Conservation (phyloP, 2,888 invertebrate genomes). For the Muscina levida region DNA sequence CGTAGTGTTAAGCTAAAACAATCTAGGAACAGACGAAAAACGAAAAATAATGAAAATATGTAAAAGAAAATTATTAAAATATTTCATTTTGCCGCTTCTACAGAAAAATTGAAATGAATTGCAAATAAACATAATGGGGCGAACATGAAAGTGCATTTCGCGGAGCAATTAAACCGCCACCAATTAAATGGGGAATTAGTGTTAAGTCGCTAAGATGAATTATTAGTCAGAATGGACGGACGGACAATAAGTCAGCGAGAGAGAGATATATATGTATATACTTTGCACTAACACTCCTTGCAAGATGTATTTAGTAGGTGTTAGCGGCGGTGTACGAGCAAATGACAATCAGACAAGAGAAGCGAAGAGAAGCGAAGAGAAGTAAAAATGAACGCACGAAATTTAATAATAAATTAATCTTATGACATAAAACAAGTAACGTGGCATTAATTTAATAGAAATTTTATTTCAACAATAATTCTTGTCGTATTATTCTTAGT, state of each 20-base stretch:
- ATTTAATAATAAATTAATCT: slow-evolving; percentile 64
- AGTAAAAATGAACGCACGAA: slow-evolving; percentile 50
- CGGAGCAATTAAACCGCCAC: slow-evolving; percentile 61
- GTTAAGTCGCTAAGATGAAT: slow-evolving; percentile 56
- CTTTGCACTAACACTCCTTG: slow-evolving; percentile 2
- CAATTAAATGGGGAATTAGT: slow-evolving; percentile 63
- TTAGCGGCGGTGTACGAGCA: too few species aligned
- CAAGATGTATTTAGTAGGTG: neutral
- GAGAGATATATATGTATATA: slow-evolving; percentile 10
- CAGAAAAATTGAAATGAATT: slow-evolving; percentile 28
- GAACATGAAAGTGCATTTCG: slow-evolving; percentile 63
- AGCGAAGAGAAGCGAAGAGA: neutral
- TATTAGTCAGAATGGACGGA: slow-evolving; percentile 49
- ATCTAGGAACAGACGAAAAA: neutral
- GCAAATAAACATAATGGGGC: slow-evolving; percentile 44
- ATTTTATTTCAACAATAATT: slow-evolving; percentile 41
- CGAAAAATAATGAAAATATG: slow-evolving; percentile 30
- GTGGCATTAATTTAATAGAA: slow-evolving; percentile 56
- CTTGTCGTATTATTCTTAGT: neutral
- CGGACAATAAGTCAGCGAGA: neutral
- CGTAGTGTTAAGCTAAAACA: slow-evolving; percentile 30
- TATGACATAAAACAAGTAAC: slow-evolving; percentile 58
- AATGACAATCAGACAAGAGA: too few species aligned
- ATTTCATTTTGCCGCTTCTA: slow-evolving; percentile 27
- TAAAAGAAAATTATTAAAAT: slow-evolving; percentile 26